Base-by-base conservation (phyloP, 1,140 invertebrate genomes). In the Drosophila pseudoobscura region DNA sequence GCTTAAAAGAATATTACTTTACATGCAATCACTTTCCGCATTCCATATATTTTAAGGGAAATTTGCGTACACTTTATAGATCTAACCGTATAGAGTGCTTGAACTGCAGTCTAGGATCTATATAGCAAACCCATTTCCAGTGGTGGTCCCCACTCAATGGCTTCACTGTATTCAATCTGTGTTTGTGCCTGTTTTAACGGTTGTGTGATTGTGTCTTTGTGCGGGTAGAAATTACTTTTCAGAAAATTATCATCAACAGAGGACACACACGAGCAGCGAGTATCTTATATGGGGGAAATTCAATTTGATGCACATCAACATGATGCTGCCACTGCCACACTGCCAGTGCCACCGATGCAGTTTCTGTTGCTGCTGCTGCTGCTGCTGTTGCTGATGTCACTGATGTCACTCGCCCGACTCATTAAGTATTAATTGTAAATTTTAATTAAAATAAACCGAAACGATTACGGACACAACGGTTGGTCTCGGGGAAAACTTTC, bases 351-450 rank as follows among this genome's bases (percentile, higher is more conserved):
- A 29, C 15, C 60, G 64, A 29, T 59, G 60, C 29, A 76, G 46
- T 57, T 74, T 80, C 35, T 64, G 60, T 51, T 70, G 65, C 15
- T 70, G 60, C 39, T 56, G 65, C 15, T 70, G 60, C 39, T 56
- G 60, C 20, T 79, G 44, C 60, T 74, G 80, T 22, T 72, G 69
- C 55, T 63, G 73, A 74, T 87, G 78, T 39, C 35, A 39, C 55
- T 70, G 73, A 74, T 87, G 78, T 83, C 76, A 83, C 53, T 79
- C 50, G 46, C 54, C 50, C 46, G 55, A 83, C 83, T 88, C 79
- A 88, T 88, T 88, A 89, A 88, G 87, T 88, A 88, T 88, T 88
- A 88, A 88, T 88, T 88, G 83, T 83, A 89, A 88, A 88, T 88
- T 88, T 88, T 88, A 88, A 88, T 88, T 88, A 83, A 88, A 88